These are phyloP conservation scores for Emydura subglobosa DNA, from an alignment of 2,113 vertebrate genomes.

Conservation along the genomic window DNA sequence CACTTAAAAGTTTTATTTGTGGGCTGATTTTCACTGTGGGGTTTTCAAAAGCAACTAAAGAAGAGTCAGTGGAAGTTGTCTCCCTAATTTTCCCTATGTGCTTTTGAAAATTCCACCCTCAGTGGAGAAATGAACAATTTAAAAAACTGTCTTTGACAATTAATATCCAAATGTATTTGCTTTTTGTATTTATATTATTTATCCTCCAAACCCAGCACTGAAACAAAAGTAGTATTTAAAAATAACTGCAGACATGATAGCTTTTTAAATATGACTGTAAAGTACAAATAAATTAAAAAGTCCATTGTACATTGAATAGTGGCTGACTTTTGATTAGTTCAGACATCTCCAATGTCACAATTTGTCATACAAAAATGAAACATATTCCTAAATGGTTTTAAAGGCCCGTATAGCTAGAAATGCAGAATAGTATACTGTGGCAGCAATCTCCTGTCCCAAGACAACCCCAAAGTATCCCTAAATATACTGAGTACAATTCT, in stretches of 20 bases:
- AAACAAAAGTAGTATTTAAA: not conserved
- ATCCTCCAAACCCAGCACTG: not conserved
- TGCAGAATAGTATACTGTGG: not conserved
- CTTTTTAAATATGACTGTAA: not conserved
- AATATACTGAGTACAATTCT: not conserved
- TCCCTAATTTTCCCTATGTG: not conserved
- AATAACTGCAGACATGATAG: not conserved
- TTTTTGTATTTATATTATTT: not conserved
- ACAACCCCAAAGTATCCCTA: not conserved
- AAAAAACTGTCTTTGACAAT: not conserved
- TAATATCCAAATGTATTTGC: not conserved
- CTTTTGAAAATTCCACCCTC: not conserved
- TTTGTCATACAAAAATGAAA: not conserved
- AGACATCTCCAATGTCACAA: not conserved
- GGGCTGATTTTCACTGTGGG: not conserved
- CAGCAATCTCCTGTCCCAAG: not conserved
- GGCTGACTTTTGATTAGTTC: not conserved
- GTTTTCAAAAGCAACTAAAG: not conserved
- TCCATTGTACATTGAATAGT: not conserved
- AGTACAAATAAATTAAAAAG: not conserved
- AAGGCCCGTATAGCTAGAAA: not conserved
- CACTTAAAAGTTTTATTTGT: not conserved
- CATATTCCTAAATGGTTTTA: not conserved
- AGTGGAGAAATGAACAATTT: not conserved
- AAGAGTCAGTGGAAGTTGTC: not conserved